Evolutionary conservation across 2,888 invertebrate genomes (phyloP).

Genomic region (Punctoribates punctum): DNA sequence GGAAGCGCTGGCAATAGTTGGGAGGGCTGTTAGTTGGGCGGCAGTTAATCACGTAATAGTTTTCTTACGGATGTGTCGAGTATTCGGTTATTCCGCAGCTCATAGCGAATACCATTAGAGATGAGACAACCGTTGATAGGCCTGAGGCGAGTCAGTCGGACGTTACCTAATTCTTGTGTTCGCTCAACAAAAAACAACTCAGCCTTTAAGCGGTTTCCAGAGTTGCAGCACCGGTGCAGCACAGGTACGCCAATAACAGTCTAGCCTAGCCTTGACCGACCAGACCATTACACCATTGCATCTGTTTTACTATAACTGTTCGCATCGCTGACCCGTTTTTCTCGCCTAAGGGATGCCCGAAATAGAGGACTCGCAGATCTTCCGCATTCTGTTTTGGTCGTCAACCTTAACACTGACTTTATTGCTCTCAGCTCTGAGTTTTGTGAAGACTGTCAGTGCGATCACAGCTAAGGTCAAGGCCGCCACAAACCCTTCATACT

Average conservation of each 20-base stretch:
- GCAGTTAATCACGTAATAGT: slow-evolving; percentile 7
- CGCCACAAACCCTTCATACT: background rate
- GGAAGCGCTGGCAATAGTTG: background rate
- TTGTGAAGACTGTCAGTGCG: background rate
- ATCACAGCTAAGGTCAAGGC: slow-evolving; percentile 14
- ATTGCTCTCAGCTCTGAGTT: no score
- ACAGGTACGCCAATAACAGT: background rate
- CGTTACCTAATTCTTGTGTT: slow-evolving; percentile 16
- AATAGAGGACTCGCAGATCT: slow-evolving; percentile 15
- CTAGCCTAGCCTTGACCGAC: slow-evolving; percentile 22
- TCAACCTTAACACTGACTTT: slow-evolving; percentile 9
- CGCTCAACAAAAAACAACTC: background rate
- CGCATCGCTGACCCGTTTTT: slow-evolving; percentile 29
- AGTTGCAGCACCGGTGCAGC: background rate
- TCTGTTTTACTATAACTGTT: background rate
- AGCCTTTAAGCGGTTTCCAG: background rate
- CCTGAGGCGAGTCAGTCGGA: slow-evolving; percentile 17
- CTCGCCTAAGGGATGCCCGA: slow-evolving; percentile 18
- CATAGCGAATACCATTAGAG: background rate
- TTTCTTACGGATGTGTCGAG: slow-evolving; percentile 18
- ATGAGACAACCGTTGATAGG: slow-evolving; percentile 27
- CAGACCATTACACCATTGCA: slow-evolving; percentile 11
- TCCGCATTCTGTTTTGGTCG: slow-evolving; percentile 22
- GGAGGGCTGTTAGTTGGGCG: slow-evolving; percentile 3
- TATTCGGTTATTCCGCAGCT: background rate